Base-by-base conservation (phyloP, 2,797 vertebrate genomes). In the Tinamus major region DNA sequence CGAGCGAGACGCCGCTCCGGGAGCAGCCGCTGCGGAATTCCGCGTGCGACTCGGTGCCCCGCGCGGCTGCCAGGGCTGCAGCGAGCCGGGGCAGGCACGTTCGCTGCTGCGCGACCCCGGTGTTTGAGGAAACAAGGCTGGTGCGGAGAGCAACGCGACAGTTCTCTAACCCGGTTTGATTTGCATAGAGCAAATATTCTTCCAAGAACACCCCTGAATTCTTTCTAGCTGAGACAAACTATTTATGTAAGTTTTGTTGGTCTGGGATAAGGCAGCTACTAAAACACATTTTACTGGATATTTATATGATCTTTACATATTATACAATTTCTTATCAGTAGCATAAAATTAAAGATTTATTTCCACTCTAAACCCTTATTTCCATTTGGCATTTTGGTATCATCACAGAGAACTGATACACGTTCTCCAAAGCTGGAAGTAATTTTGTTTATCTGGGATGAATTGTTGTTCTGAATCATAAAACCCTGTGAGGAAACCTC, bases 381-480 rank as follows among this genome's bases (percentile, higher is more conserved):
- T 87, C 27, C 7, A n/a, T 48, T 76, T 84, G n/a, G 24, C 14
- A 70, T 87, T 76, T 92, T 51, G 23, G 20, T 65, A 58, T 85
- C 17, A 56, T 44, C 51, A 20, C 64, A 72, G 49, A 70, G 74
- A 92, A 83, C 51, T 41, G 41, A 92, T 85, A 42, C 31, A 64
- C 13, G 13, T 53, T 35, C 35, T 92, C 46, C 84, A 58, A 85
- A 37, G 12, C 51, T 94, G 89, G 79, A 91, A 93, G 61, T 20
- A 70, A 35, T 91, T 93, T 82, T 94, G 51, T 87, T 93, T 94
- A 78, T 79, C 64, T 85, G 87, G 69, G 81, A 83, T 49, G 53
- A 87, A 91, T 75, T 71, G 15, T 91, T 77, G 78, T 78, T 94
- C 72, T 94, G 91, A 95, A 93, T 93, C 85, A 93, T 76, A 91